Evolutionary conservation across 2,797 vertebrate genomes (phyloP), one percentile per base, ranked within the genome.

Genomic region (Rhynchotus rufescens): DNA sequence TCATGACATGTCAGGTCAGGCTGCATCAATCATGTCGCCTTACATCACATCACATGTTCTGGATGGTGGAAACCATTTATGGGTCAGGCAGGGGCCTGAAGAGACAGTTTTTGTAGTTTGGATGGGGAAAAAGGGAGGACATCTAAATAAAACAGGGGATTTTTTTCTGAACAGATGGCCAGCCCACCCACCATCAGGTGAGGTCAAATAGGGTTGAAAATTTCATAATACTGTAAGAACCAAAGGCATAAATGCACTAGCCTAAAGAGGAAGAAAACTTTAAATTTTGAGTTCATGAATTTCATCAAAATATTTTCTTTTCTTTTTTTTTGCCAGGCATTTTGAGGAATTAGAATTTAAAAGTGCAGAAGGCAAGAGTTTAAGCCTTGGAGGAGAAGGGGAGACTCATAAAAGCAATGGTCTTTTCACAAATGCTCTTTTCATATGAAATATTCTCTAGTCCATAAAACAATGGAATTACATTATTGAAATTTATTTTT

Each of bases 1-100:
- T 93, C 90, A 84, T 78, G 96, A 94, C 74, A 14, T 90, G 88
- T 84, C 92, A 86, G 94, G 80, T 93, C 94, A 94, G 96, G 80
- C 94, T 96, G 96, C 94, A 87, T 96, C 95, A 64, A 84, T 91
- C 94, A 90, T 3, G 91, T 89, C 96, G 3, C 44, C 60, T 64
- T 56, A 9, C 23, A 89, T 87, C 72, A 67, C 71, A 74, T 92
- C 93, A 76, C 4, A 0, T 20, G 94, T 81, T 92, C 77, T 6
- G 84, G 86, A 4, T 17, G 77, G 21, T 91, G 93, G 80, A 87
- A 95, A 89, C 51, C 79, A 69, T 74, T 57, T 6, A 12, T 16
- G 88, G 90, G 16, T 47, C 81, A 71, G 76, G 7, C 60, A 59
- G 90, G 71, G 90, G 79, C 17, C 16, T 30, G 32, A 30, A 83